phyloP scores from a whole-genome alignment of 2,113 vertebrate genomes.

The Dicentrarchus labrax region DNA sequence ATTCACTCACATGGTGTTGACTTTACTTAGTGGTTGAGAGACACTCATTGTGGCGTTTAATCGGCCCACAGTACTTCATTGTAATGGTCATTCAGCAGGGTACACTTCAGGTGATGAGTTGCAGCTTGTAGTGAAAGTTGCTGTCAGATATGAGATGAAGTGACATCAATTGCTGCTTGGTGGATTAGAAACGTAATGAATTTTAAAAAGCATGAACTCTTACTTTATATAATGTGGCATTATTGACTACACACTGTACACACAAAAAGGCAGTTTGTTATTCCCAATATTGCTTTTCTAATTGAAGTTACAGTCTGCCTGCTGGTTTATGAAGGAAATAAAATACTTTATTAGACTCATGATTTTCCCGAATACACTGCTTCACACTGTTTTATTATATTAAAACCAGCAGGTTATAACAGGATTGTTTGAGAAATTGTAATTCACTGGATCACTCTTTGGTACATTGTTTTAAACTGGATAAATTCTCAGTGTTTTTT shows the following conservation, averaged over 20 bases:
- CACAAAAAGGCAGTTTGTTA: background rate
- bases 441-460: background rate
- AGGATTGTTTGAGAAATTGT: background rate
- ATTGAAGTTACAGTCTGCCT: background rate
- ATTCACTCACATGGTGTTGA: background rate
- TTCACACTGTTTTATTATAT: background rate
- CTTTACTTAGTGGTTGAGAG: background rate
- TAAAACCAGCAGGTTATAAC: background rate
- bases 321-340: background rate
- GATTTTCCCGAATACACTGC: background rate
- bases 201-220: background rate
- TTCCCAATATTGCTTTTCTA: background rate
- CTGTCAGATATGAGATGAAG: background rate
- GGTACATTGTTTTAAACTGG: background rate
- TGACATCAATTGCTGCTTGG: background rate
- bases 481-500: background rate
- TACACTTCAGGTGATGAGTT: background rate
- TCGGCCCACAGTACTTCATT: background rate
- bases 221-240: no score
- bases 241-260: background rate
- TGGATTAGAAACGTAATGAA: background rate
- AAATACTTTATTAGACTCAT: background rate
- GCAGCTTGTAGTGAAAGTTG: background rate
- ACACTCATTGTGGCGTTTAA: background rate
- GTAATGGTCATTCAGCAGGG: background rate